These are phyloP conservation scores for Anoura caudifer DNA, from an alignment of 2,113 vertebrate genomes.

Conservation along the genomic window DNA sequence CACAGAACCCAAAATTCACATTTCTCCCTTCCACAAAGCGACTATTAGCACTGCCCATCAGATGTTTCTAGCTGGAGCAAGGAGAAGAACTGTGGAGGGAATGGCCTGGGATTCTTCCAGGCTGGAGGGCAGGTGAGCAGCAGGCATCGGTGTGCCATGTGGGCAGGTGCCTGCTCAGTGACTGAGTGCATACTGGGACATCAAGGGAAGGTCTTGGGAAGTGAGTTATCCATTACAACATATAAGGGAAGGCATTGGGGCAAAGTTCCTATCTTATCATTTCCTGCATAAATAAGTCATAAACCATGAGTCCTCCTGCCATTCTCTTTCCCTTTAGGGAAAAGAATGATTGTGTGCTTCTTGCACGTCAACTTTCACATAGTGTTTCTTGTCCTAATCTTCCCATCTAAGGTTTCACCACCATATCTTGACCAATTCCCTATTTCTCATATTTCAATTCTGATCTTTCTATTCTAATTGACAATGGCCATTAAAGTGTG, in stretches of 20 bases:
- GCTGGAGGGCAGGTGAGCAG: neutral
- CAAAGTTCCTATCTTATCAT: neutral
- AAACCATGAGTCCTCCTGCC: neutral
- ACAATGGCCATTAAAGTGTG: neutral
- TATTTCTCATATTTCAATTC: neutral
- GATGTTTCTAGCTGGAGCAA: neutral
- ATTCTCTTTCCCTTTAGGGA: neutral
- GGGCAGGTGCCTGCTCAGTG: neutral
- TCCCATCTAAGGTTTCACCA: neutral
- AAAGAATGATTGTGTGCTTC: neutral
- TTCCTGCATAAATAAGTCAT: neutral
- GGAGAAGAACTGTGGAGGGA: neutral
- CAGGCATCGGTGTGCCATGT: neutral
- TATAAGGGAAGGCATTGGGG: no score
- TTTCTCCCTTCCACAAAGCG: no score
- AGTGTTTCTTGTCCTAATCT: neutral
- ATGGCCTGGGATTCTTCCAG: neutral
- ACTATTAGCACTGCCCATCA: neutral
- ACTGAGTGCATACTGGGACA: neutral
- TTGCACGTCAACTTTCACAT: neutral
- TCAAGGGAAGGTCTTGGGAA: neutral
- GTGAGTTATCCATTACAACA: neutral
- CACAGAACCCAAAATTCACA: no score
- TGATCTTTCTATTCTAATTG: neutral
- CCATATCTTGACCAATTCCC: neutral